Base-by-base conservation (phyloP, 2,888 invertebrate species). In the Drosophila acutilabella region DNA sequence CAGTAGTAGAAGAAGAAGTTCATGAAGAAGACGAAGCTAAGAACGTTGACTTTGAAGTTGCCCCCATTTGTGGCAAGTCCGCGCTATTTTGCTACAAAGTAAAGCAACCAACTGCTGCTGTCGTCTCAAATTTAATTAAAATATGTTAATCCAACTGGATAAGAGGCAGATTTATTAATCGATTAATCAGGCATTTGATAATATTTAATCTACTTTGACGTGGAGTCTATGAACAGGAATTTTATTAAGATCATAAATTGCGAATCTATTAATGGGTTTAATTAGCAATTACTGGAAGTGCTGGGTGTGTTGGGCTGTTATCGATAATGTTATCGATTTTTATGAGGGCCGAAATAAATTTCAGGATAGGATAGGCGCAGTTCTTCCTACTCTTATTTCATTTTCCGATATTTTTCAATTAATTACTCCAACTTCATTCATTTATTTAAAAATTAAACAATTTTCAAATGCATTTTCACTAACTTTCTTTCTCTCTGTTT, bases 11-110 rank as follows among this genome's bases (percentile, higher is more conserved):
- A n/a, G 48, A 41, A 48, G 45, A 5, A 61, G 30, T 30, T 30
- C 8, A 30, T 30, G 54, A 10, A 42, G 23, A 23, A 42, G 44
- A n/a, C 23, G 8, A 30, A 42, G 5, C 62, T n/a, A 51, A 74
- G 75, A 75, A 75, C 79, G 54, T 76, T 76, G 79, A 74, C 79
- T 78, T 75, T 74, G 54, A 65, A 53, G 74, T 58, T 54, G 40
- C 26, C 40, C 36, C 59, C 58, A 75, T 42, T 38, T 45, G 74
- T 50, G 42, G 26, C 7, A 13, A 47, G 13, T 56, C 41, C 44
- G 20, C 33, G 20, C n/a, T n/a, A n/a, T 45, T 30, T 40, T 26
- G 59, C 50, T 18, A 44, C 30, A 40, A 45, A n/a, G n/a, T 33
- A 23, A 8, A 48, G 30, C 40, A 53, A 56, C 51, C 2, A 20